Evolutionary conservation across 2,113 vertebrate genomes (phyloP), one percentile per base, ranked within the genome.

Genomic region (Heteronetta atricapilla): DNA sequence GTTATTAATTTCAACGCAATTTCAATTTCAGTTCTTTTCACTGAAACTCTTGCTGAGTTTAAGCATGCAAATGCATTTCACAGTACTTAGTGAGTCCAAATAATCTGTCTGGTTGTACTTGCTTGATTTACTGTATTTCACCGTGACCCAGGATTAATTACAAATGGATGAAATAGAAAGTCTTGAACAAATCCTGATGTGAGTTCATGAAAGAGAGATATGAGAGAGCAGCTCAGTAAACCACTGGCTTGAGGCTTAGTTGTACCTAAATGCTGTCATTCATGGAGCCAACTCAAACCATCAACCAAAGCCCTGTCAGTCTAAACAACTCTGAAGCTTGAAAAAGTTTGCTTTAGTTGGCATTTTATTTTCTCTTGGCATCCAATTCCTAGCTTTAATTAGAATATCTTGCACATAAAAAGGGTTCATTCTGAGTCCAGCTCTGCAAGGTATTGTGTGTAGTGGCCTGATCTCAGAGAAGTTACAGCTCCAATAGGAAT

Each of bases 301-400:
- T 80, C 34, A 42, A 0, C 38, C 62, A 76, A 84, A 82, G 13
- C 9, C 13, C 64, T 82, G 48, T 73, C 74, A 87, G 67, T 26
- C 53, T 77, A 69, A 77, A 80, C 40, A 80, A 53, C 23, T 26
- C 63, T 80, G 75, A 77, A 73, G 33, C 3, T 22, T 85, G 38
- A 79, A 79, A 60, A 75, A 73, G 13, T 76, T 92, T 89, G 53
- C 58, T 95, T 89, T 88, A 73, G 38, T 53, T 89, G 75, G 79
- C 85, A 55, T 62, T 66, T 88, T 80, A 82, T 25, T 89, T 86
- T 29, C 50, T 28, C 19, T 55, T 73, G 15, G 20, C 4, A 18
- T 64, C 34, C 9, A 13, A 8, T 50, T 86, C 64, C 76, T 67
- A 36, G 25, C 36, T 81, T 86, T 29, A 73, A 38, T 87, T 68